Evolutionary conservation across 2,113 vertebrate species (phyloP).

Genomic region (Catharus fuscescens): DNA sequence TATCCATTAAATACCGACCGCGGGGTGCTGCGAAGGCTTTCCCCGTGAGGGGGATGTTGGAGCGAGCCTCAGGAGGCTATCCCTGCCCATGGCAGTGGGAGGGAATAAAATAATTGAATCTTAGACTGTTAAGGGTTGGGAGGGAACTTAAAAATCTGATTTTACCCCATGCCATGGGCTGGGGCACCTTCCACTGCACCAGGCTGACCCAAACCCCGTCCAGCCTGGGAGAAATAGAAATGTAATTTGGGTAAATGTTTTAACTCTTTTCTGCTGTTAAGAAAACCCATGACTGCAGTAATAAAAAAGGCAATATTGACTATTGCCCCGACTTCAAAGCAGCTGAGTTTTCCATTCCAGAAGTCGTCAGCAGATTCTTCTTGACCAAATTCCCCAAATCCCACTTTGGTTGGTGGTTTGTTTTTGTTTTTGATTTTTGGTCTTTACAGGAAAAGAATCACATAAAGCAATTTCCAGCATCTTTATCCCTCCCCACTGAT

Average conservation of each 20-base stretch:
- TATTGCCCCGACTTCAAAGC: not conserved
- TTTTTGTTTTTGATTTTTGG: not conserved
- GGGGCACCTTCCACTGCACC: not conserved
- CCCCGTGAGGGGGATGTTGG: not conserved
- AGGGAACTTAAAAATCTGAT: not conserved
- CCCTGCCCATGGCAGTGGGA: not conserved
- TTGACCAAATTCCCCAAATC: not conserved
- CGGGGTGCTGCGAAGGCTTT: not conserved
- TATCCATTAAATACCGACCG: not conserved
- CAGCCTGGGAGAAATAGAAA: not conserved
- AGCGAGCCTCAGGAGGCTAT: not conserved
- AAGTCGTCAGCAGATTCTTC: not conserved
- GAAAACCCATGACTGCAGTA: accelerated
- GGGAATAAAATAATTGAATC: not conserved
- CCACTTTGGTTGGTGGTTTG: no score
- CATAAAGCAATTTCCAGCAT: not conserved
- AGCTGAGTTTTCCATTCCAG: not conserved
- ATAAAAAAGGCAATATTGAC: no score
- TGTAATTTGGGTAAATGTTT: not conserved
- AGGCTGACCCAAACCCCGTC: not conserved
- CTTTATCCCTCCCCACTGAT: not conserved
- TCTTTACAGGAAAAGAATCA: not conserved
- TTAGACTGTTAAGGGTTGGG: no score
- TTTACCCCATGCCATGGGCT: not conserved
- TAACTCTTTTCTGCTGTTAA: no score